Conservation (phyloP, 2,888 invertebrate genomes). For the Macrosoma leucophasiata region DNA sequence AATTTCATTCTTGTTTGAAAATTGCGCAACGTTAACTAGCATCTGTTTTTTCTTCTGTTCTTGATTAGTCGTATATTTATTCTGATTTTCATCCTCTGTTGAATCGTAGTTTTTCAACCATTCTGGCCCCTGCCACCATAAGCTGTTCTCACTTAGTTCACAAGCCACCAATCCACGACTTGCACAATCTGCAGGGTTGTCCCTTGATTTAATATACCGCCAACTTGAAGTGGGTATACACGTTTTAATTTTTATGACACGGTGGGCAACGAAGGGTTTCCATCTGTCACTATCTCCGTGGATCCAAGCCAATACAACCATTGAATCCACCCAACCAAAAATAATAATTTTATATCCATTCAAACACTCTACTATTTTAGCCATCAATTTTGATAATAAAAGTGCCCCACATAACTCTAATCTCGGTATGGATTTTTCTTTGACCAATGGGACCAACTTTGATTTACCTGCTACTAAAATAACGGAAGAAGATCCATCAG, state of each 20-base stretch:
- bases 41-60: background rate
- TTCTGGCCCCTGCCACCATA: constrained; percentile 3
- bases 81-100: background rate
- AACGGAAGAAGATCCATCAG: background rate
- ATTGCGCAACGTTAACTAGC: background rate
- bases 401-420: constrained; percentile 19
- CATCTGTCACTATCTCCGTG: background rate
- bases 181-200: constrained; percentile 6
- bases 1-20: background rate
- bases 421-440: constrained; percentile 17
- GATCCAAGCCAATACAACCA: constrained; percentile 9
- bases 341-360: background rate
- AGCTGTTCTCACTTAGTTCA: background rate
- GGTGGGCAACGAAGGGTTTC: constrained; percentile 17
- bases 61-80: background rate
- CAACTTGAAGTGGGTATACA: constrained; percentile 12
- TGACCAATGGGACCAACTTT: constrained; percentile 14
- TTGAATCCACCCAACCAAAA: constrained; percentile 11
- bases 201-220: constrained; percentile 5
- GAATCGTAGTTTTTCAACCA: background rate
- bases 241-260: constrained; percentile 16
- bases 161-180: constrained; percentile 1
- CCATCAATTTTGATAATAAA: constrained; percentile 11
- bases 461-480: constrained; percentile 18
- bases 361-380: constrained; percentile 4